Evolutionary conservation across 2,113 vertebrate genomes (phyloP), one percentile per base, ranked within the genome.

Genomic region (Gallinago paraguaiae): DNA sequence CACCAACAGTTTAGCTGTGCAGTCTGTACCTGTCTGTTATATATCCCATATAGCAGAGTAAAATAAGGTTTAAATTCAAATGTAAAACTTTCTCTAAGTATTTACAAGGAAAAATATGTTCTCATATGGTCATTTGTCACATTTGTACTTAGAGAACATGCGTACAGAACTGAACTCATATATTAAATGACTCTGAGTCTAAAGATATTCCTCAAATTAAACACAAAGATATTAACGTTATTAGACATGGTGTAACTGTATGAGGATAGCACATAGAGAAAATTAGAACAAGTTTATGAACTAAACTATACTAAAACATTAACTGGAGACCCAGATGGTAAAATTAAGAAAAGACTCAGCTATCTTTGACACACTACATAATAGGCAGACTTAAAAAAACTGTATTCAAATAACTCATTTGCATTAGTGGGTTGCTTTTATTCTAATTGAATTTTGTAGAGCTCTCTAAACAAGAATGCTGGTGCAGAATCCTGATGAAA

Each of bases 401-500:
- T 35, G 19, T 92, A 71, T 96, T 92, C 74, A 89, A 90, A 91
- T 93, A 95, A 92, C 33, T 82, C 17, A 68, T 95, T 95, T 89
- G 48, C 54, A 77, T 95, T 91, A 75, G 46, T 70, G 87, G 35
- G 65, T 86, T 93, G 43, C 54, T 90, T 96, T 59, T 92, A n/a
- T 88, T 92, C 92, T 91, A 94, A 88, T 2, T 93, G 88, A 90
- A 90, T 83, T 96, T 69, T 88, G 45, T 59, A 86, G 85, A 94
- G 41, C 37, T 77, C 71, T 95, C 70, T 92, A 92, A 80, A 93
- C 41, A 86, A 91, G 77, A 96, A 96, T 93, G 64, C 51, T 95
- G 57, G 78, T 95, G 61, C 74, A 95, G 64, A 92, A 92, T 92
- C 41, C 90, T 92, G 80, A 90, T 96, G 87, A 94, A 91, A 90